These are phyloP conservation scores for Plutella xylostella DNA, from an alignment of 2,888 invertebrate genomes.

Conservation along the genomic window DNA sequence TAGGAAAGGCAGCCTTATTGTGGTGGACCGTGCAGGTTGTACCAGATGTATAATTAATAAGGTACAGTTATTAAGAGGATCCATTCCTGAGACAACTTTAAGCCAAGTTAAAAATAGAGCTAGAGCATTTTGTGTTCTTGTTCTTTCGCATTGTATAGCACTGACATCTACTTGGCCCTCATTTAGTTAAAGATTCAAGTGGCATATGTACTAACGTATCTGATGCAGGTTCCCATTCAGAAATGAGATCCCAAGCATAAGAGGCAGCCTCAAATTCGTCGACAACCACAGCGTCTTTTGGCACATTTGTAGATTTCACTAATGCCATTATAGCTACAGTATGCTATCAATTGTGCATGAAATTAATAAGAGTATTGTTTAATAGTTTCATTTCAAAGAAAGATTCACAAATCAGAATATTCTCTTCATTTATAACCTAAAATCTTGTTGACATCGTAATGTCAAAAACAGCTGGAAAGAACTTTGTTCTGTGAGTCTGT, in stretches of 20 bases:
- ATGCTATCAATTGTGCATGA: no score
- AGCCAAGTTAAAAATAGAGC: no score
- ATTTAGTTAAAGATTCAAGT: no score
- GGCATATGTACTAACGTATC: slow-evolving; percentile 67
- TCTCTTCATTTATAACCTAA: no score
- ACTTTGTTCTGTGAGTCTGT: no score
- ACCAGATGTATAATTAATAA: background rate
- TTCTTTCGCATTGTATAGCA: background rate
- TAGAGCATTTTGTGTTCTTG: background rate
- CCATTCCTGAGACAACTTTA: background rate
- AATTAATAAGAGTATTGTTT: no score
- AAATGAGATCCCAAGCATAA: slow-evolving; percentile 71
- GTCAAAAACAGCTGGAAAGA: no score
- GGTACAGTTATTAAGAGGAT: background rate
- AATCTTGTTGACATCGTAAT: no score
- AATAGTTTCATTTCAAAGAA: no score
- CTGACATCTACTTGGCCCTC: background rate
- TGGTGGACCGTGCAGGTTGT: background rate
- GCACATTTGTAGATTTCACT: slow-evolving; percentile 60
- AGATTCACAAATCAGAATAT: no score
- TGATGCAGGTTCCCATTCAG: slow-evolving; percentile 66
- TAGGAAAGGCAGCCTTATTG: slow-evolving; percentile 5
- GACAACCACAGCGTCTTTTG: slow-evolving; percentile 71
- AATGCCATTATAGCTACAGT: no score
- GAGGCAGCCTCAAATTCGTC: slow-evolving; percentile 66